phyloP scores from a whole-genome alignment of 2,797 vertebrate species.

The Scyliorhinus canicula region DNA sequence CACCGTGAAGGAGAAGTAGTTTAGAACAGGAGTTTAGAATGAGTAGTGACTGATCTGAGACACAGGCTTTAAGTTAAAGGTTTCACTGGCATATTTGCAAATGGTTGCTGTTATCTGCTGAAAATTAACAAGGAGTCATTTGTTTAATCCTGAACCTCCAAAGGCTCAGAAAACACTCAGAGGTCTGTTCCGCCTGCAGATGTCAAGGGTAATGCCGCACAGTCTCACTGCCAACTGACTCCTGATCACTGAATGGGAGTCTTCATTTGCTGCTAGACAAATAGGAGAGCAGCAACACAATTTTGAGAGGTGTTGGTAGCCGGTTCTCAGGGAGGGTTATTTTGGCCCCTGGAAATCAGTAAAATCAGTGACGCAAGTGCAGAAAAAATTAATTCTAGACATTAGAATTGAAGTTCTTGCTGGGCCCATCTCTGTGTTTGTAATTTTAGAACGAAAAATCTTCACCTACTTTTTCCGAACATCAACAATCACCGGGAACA shows the following conservation, averaged over 20 bases:
- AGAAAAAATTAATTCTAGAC: not conserved
- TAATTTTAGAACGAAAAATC: not conserved
- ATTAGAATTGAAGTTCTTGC: not conserved
- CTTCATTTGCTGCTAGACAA: not conserved
- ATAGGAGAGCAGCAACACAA: not conserved
- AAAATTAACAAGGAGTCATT: slow-evolving; percentile 10
- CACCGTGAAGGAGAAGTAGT: too few relatives aligned
- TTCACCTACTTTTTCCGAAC: not conserved
- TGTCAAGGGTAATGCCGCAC: not conserved
- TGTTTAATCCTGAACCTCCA: not conserved
- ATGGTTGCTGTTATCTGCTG: not conserved
- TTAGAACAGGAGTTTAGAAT: not conserved
- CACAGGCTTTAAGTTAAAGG: not conserved
- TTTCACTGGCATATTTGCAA: not conserved
- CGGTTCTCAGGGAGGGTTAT: not conserved
- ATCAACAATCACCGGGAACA: not conserved
- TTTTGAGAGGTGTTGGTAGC: not conserved
- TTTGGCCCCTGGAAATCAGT: not conserved
- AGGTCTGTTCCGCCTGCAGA: not conserved
- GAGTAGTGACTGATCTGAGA: not conserved
- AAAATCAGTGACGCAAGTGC: not conserved
- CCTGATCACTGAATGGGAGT: not conserved
- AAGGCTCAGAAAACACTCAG: not conserved
- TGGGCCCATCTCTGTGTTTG: not conserved
- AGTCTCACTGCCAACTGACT: not conserved